Percentiles rank a stretch among this genome's conserved stretches.
Evolutionary conservation across 92 coral and sea anemone species (phyloP).

Genomic region (Palythoa grandis): DNA sequence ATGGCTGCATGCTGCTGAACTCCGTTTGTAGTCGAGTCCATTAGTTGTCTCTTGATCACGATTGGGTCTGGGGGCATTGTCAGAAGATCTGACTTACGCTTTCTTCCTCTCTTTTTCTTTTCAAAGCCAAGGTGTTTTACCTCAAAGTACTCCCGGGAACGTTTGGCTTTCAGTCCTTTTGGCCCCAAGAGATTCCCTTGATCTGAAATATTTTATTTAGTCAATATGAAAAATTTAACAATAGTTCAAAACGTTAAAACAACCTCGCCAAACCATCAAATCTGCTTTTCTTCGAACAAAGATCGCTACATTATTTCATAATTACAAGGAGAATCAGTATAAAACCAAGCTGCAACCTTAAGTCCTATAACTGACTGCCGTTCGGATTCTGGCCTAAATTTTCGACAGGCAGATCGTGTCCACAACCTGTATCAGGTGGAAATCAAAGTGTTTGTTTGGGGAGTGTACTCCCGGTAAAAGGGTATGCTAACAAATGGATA

Average conservation of each 20-base stretch:
- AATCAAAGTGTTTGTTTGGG: too few relatives aligned
- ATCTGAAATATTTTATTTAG: constrained; percentile 53
- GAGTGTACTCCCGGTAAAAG: too few relatives aligned
- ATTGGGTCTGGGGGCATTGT: constrained; percentile 59
- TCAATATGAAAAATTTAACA: neutral
- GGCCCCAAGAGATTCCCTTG: constrained; percentile 99
- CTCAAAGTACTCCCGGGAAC: constrained; percentile 98
- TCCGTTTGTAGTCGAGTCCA: constrained; percentile 21
- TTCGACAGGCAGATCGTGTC: too few relatives aligned
- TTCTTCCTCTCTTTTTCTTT: constrained; percentile 95
- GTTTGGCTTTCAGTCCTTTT: constrained; percentile 95
- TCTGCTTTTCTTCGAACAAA: too few relatives aligned
- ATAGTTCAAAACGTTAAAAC: neutral
- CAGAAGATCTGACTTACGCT: constrained; percentile 82
- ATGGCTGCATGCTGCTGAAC: constrained; percentile 44
- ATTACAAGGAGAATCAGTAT: too few relatives aligned
- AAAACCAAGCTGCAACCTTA: too few relatives aligned
- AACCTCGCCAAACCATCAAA: neutral
- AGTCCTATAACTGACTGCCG: too few relatives aligned
- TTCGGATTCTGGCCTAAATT: too few relatives aligned
- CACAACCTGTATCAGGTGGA: too few relatives aligned
- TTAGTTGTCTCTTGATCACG: constrained; percentile 48
- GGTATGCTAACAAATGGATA: too few relatives aligned
- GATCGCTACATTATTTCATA: too few relatives aligned
- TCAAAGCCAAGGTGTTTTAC: constrained; percentile 97